Evolutionary conservation across 1,140 invertebrate genomes (phyloP), one percentile per base, ranked within the genome.

Genomic region (Halictus rubicundus): DNA sequence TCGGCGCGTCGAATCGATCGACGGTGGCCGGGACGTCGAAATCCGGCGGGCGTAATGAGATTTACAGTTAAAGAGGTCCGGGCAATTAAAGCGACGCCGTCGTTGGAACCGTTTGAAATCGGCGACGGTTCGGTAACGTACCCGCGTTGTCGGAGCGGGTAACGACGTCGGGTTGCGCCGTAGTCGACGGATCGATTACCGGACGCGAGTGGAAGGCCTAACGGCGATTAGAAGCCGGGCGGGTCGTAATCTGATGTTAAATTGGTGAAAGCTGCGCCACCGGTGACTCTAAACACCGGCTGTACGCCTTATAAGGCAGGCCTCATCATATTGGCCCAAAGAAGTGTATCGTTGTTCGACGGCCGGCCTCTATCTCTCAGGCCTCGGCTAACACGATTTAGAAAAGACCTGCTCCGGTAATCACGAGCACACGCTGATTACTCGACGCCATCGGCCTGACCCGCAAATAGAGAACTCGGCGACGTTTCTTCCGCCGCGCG

Each of bases 221-320:
- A 39, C 37, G 61, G 61, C 79, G 84, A 88, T 88, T 88, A 86
- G 85, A 88, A 77, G 87, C 60, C 73, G 77, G 84, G 71, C 76
- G 85, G 78, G 63, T 80, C 79, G 84, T 80, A 87, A 89, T 89
- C 77, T 68, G 77, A 83, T 70, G 87, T 85, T 75, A 85, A 88
- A 89, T 89, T 89, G 88, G 88, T 88, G 88, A 89, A 89, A 89
- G 88, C 80, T 70, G 68, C 61, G 73, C n/a, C 46, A 76, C 72
- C 71, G 76, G 74, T 32, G 70, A 80, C 81, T 84, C 81, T 83
- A 82, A 82, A 84, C 86, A 78, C 70, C 52, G 69, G 74, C 69
- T 72, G 59, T 72, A 60, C 12, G 46, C 84, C 76, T 82, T 86
- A 82, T 85, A 82, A 69, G 80, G 83, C 59, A 32, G 60, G 39